Conservation (phyloP, 2,888 invertebrate genomes). For the Aphelenchoides bicaudatus region DNA sequence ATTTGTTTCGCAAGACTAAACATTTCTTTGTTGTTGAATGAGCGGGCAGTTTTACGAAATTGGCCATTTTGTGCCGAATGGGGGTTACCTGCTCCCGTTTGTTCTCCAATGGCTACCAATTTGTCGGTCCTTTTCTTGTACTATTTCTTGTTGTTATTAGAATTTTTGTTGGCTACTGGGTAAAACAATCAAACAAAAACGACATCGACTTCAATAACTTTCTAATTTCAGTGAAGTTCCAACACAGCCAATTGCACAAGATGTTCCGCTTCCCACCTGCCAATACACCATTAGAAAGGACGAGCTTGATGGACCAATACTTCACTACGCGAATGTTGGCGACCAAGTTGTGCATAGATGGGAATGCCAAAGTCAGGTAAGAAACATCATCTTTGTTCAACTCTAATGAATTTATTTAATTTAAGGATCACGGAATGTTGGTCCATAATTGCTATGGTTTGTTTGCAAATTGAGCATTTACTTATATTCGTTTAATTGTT, state of each 20-base stretch:
- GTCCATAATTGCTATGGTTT: too few species aligned
- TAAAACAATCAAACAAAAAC: too few species aligned
- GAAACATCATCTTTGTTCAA: not conserved
- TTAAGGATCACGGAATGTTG: constrained; percentile 50
- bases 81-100: too few species aligned
- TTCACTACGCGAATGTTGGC: constrained; percentile 58
- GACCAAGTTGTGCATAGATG: constrained; percentile 60
- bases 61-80: too few species aligned
- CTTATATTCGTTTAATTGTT: too few species aligned
- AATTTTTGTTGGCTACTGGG: too few species aligned
- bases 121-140: not conserved
- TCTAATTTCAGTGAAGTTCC: constrained; percentile 55
- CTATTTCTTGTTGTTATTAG: not conserved
- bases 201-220: too few species aligned
- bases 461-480: too few species aligned
- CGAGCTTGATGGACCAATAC: constrained; percentile 56
- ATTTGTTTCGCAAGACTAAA: too few species aligned
- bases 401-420: too few species aligned
- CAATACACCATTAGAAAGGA: constrained; percentile 59
- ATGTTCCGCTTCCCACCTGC: constrained; percentile 58
- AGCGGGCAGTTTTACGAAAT: too few species aligned
- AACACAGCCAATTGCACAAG: constrained; percentile 43
- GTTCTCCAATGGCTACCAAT: not conserved
- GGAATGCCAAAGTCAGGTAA: constrained; percentile 52
- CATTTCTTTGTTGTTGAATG: too few species aligned